Evolutionary conservation across 2,888 invertebrate genomes (phyloP).

Genomic region (Xanthia icteritia): DNA sequence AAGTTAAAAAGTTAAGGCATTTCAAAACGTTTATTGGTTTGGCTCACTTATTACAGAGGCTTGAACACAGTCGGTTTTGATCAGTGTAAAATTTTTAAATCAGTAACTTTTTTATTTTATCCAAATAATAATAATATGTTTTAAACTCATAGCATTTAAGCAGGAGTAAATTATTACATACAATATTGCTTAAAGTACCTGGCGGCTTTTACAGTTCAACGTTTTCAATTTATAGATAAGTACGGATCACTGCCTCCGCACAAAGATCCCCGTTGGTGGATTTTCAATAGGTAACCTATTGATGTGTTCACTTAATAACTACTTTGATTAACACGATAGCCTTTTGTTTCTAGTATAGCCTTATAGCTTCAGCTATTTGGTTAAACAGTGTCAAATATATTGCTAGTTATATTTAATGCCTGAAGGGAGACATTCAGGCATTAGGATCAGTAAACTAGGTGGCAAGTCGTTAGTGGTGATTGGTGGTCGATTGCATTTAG

Average conservation of each 20-base stretch:
- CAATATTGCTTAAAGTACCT: neutral
- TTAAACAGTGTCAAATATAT: neutral
- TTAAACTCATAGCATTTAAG: too few species aligned
- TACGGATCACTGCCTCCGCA: conserved; percentile 18
- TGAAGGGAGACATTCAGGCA: neutral
- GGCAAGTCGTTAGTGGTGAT: neutral
- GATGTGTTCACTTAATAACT: neutral
- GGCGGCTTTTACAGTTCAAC: neutral
- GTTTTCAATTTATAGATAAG: conserved; percentile 20
- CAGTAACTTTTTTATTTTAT: too few species aligned
- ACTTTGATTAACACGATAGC: conserved; percentile 3
- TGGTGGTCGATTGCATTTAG: neutral
- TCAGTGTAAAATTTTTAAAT: neutral
- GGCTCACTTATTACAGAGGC: neutral
- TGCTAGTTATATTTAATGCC: neutral
- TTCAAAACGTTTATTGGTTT: neutral
- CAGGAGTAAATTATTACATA: neutral
- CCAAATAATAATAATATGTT: too few species aligned
- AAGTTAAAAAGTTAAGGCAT: neutral
- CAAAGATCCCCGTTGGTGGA: conserved; percentile 11
- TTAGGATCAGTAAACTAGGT: neutral
- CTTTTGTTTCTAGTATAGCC: neutral
- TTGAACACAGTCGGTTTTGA: neutral
- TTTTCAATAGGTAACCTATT: conserved; percentile 18
- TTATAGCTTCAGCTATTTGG: neutral